phyloP scores from a whole-genome alignment of 1,140 invertebrate species.

The Apis cerana region DNA sequence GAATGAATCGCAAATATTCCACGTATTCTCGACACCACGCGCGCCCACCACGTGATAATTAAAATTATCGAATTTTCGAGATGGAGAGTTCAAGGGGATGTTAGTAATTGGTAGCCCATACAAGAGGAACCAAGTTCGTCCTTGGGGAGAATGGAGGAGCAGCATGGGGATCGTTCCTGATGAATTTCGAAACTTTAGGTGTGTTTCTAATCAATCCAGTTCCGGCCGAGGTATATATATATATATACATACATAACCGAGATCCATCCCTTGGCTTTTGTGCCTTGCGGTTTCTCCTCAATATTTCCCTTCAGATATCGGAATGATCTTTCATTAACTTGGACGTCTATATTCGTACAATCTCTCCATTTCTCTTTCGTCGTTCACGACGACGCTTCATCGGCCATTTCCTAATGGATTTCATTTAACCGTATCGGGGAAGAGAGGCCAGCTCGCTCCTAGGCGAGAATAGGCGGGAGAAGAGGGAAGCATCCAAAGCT shows the following conservation, averaged over 20 bases:
- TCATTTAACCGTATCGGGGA: slow-evolving; percentile 51
- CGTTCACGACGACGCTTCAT: not conserved
- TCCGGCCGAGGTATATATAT: not conserved
- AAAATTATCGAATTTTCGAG: not conserved
- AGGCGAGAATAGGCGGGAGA: not conserved
- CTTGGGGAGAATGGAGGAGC: not conserved
- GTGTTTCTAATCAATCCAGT: slow-evolving; percentile 45
- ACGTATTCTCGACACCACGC: no score
- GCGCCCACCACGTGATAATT: not conserved
- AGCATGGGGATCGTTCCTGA: not conserved
- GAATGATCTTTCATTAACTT: slow-evolving; percentile 56
- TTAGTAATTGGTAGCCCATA: slow-evolving; percentile 7
- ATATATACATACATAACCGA: not conserved
- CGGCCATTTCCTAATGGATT: slow-evolving; percentile 58
- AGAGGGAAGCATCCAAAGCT: not conserved
- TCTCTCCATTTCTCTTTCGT: not conserved
- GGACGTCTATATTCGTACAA: not conserved
- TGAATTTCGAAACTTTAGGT: slow-evolving; percentile 36
- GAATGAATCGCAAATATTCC: not conserved
- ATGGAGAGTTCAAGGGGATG: not conserved
- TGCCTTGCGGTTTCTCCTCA: not conserved
- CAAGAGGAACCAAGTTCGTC: slow-evolving; percentile 13
- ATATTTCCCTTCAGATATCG: slow-evolving; percentile 21
- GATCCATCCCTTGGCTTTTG: not conserved
- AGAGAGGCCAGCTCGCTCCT: not conserved